phyloP scores from a whole-genome alignment of 2,113 vertebrate species.

The Gallinago jamesoni region DNA sequence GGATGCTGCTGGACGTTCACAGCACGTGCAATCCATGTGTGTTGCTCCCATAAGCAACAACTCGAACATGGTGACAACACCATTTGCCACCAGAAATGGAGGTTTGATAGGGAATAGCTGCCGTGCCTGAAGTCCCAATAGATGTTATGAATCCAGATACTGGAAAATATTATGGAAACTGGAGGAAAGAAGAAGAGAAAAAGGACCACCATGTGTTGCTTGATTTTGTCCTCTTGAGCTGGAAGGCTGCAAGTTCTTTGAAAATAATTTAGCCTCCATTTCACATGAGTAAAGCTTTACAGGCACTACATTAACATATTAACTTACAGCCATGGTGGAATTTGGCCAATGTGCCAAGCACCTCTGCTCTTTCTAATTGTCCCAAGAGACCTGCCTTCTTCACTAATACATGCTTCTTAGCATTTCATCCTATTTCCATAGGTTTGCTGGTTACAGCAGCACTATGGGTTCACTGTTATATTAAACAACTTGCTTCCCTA shows the following conservation, averaged over 20 bases:
- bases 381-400: background rate
- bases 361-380: background rate
- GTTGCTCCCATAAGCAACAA: background rate
- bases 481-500: background rate
- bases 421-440: background rate
- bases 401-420: background rate
- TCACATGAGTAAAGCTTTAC: background rate
- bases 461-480: background rate
- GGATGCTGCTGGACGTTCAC: background rate
- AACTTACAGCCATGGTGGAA: background rate
- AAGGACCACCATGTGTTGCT: background rate
- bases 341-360: background rate
- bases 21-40: background rate
- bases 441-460: background rate
- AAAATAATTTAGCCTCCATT: background rate
- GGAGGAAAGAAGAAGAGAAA: background rate
- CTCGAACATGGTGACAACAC: fast-evolving
- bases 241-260: background rate
- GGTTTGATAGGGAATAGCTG: background rate
- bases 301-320: background rate
- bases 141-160: background rate
- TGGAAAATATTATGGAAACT: background rate
- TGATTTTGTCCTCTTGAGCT: background rate
- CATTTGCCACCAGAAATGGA: background rate
- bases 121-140: background rate